A percentile compares a stretch with the other conserved stretches of the same genome.
Evolutionary conservation across 2,113 vertebrate species (phyloP).

Genomic region (Felis chaus): DNA sequence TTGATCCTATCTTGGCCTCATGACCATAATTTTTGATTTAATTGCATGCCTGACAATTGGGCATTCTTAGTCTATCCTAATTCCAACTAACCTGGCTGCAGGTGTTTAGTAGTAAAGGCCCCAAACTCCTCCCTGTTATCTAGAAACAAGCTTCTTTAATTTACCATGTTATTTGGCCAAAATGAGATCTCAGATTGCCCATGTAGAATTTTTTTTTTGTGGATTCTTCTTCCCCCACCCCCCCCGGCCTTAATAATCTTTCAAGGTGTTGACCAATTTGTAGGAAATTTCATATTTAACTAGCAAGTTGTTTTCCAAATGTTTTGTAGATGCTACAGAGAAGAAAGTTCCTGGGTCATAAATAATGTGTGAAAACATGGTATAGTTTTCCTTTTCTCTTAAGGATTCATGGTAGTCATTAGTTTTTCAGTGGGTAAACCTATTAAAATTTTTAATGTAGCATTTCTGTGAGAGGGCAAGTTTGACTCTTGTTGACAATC

Average conservation of each 20-base stretch:
- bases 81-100: not conserved
- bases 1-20: not conserved
- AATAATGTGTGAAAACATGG: not conserved
- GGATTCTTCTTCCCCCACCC: not conserved
- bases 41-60: not conserved
- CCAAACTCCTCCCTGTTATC: not conserved
- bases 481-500: not conserved
- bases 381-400: not conserved
- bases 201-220: not conserved
- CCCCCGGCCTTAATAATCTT: not conserved
- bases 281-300: slow-evolving; percentile 20
- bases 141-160: not conserved
- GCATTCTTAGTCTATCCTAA: not conserved
- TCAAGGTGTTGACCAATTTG: not conserved
- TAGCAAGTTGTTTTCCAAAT: slow-evolving; percentile 44
- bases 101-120: not conserved
- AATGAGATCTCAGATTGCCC: not conserved
- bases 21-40: not conserved
- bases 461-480: not conserved
- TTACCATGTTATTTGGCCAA: slow-evolving; percentile 23
- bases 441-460: not conserved
- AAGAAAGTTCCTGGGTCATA: not conserved
- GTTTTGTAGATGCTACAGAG: not conserved
- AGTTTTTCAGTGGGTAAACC: not conserved
- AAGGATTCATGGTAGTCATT: not conserved